These are phyloP conservation scores for Capitulum mitella DNA, from an alignment of 2,888 invertebrate genomes.

Conservation along the genomic window DNA sequence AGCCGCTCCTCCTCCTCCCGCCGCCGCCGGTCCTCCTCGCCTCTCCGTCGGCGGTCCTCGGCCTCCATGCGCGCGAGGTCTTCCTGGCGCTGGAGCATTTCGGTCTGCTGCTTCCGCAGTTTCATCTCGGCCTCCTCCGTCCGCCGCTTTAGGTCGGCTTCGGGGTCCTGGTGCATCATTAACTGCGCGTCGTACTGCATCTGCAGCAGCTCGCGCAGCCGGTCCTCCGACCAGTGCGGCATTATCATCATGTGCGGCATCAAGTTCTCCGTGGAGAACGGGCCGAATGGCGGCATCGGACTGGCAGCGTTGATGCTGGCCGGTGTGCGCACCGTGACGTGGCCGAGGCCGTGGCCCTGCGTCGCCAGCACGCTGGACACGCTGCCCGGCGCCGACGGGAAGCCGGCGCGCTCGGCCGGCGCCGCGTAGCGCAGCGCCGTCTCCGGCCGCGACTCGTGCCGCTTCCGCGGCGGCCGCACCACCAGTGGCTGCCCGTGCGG, in stretches of 20 bases:
- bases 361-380: background rate
- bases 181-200: constrained; percentile 4
- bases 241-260: background rate
- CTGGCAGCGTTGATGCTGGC: constrained; percentile 7
- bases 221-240: background rate
- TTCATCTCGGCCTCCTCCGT: constrained; percentile 6
- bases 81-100: background rate
- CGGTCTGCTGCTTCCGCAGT: background rate
- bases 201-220: background rate
- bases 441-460: constrained; percentile 8
- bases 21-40: background rate
- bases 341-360: background rate
- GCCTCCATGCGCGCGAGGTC: background rate
- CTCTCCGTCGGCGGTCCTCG: background rate
- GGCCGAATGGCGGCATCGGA: background rate
- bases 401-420: background rate
- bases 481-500: background rate
- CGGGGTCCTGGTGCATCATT: background rate
- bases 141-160: background rate
- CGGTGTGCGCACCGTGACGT: constrained; percentile 4
- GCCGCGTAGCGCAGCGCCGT: background rate
- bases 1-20: constrained; percentile 16
- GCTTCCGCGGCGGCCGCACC: background rate
- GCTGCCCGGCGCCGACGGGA: constrained; percentile 7
- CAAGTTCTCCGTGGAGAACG: background rate